Base-by-base conservation (phyloP, 2,113 vertebrate species). In the Chloropsis hardwickii region DNA sequence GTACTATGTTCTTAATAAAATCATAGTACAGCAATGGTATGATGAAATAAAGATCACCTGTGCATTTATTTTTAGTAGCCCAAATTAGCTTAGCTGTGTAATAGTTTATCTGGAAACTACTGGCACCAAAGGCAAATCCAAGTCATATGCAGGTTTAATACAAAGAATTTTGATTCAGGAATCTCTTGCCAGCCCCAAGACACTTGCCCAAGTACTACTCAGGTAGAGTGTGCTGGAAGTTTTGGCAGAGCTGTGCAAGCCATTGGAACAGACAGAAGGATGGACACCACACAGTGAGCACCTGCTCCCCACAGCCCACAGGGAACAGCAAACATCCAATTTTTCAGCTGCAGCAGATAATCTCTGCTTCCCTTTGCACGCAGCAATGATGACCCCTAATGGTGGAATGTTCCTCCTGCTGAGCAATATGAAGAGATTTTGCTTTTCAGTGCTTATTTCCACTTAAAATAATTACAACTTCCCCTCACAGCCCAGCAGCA, bases 381-480 rank as follows among this genome's bases (percentile, higher is more conserved):
- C 74, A 93, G 83, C 92, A 97, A 92, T 35, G 73, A 93, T 51
- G 96, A 97, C 94, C 84, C 71, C 94, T 97, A 96, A 92, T 11
- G 92, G 97, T 80, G 79, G 53, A 95, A 94, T 37, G 57, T 45
- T 88, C 51, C 44, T 83, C 50, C 42, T 44, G n/a, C 61, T 69
- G 9, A 80, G 54, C 28, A 90, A 18, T 25, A 71, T 2, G 11
- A 44, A 51, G 27, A 90, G 15, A 47, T 40, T 78, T 60, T 73
- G 42, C 37, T 82, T 85, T 81, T 44, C 6, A 2, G 18, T 23
- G 11, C 13, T 1, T 50, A 50, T 33, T 69, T 76, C 45, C 62
- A 62, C 24, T 35, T 70, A 29, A 79, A 89, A n/a, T 58, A 82
- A 67, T 50, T 37, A 61, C 15, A 84, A 17, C 4, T 60, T 16